These are phyloP conservation scores for Clupea harengus DNA, from an alignment of 2,113 vertebrate species.

Conservation along the genomic window DNA sequence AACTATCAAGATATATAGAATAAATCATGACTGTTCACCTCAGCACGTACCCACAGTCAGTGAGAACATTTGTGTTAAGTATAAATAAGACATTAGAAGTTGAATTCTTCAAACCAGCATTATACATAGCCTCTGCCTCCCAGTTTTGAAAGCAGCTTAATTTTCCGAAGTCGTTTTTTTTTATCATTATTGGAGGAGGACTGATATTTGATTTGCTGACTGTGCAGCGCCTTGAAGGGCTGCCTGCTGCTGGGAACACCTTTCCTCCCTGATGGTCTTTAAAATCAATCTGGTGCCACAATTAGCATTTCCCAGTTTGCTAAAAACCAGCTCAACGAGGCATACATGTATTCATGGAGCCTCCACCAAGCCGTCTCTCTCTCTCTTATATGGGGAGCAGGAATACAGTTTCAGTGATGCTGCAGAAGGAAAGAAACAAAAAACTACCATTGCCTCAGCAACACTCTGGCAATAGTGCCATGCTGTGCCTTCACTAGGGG, in stretches of 20 bases:
- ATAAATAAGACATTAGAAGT: slow-evolving; percentile 1
- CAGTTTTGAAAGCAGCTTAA: not conserved
- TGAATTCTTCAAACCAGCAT: not conserved
- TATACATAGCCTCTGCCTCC: not conserved
- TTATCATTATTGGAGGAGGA: slow-evolving; percentile 15
- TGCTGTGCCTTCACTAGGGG: not conserved
- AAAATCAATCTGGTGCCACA: slow-evolving; percentile 45
- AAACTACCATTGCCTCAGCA: not conserved
- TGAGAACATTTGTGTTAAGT: not conserved
- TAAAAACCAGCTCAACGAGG: slow-evolving; percentile 34
- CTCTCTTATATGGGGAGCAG: slow-evolving; percentile 9
- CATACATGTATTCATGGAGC: slow-evolving; percentile 45
- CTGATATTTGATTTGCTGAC: slow-evolving; percentile 22
- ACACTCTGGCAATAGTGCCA: not conserved
- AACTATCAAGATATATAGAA: no score
- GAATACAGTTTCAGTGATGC: not conserved
- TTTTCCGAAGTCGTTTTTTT: not conserved
- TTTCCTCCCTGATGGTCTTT: slow-evolving; percentile 36
- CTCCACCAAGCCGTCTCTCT: slow-evolving; percentile 39
- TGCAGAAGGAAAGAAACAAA: not conserved
- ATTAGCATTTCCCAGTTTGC: slow-evolving; percentile 44
- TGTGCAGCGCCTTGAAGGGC: slow-evolving; percentile 42
- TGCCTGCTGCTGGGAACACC: slow-evolving; percentile 40
- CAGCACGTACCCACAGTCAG: not conserved
- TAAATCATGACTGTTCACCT: not conserved